phyloP scores from a whole-genome alignment of 2,888 invertebrate species.

The Lasioglossum zephyrum region DNA sequence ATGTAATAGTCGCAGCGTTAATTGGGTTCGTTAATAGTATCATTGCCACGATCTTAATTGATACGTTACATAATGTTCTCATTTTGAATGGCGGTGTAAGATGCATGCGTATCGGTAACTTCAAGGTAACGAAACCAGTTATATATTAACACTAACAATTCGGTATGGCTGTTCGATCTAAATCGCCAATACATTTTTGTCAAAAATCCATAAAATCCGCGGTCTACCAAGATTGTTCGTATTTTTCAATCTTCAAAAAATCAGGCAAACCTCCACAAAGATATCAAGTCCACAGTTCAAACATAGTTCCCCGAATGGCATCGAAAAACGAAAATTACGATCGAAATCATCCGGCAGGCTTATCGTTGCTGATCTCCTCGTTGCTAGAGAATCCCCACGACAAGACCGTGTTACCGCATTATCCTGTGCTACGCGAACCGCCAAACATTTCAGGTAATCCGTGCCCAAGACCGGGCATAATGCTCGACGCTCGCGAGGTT shows the following conservation, averaged over 20 bases:
- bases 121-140: background rate
- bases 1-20: slow-evolving; percentile 27
- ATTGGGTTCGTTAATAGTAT: slow-evolving; percentile 35
- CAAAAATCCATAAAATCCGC: too few species aligned
- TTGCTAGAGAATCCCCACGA: background rate
- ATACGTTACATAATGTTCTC: slow-evolving; percentile 7
- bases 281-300: background rate
- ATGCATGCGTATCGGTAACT: background rate
- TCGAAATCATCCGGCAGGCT: background rate
- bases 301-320: background rate
- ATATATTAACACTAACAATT: background rate
- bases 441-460: background rate
- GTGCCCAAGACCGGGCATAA: background rate
- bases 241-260: background rate
- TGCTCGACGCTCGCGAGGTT: background rate
- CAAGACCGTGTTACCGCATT: background rate
- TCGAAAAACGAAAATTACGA: background rate
- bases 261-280: background rate
- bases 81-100: background rate
- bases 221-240: background rate
- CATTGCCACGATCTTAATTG: slow-evolving; percentile 44
- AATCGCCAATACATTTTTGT: too few species aligned
- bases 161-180: background rate
- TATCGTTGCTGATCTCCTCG: background rate
- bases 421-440: background rate